A percentile compares a stretch with the other conserved stretches of the same genome.
phyloP scores from a whole-genome alignment of 2,113 vertebrate species.

The Trogon melanurus region DNA sequence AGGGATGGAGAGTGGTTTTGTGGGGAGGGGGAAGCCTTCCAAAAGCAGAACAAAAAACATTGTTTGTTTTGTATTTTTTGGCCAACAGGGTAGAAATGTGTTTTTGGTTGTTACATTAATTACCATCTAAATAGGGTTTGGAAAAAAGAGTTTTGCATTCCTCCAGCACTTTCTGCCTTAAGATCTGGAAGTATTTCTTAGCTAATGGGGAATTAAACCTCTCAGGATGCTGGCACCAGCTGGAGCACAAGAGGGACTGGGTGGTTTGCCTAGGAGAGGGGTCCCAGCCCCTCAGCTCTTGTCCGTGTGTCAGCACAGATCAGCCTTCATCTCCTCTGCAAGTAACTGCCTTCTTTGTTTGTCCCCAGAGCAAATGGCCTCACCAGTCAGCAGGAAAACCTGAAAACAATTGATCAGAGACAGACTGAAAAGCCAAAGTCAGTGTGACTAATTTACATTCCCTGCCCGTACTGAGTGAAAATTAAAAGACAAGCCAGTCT shows the following conservation, averaged over 20 bases:
- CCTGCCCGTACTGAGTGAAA: neutral
- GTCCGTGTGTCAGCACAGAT: constrained; percentile 12
- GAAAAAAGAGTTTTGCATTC: neutral
- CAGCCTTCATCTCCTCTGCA: constrained; percentile 39
- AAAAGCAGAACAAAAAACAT: neutral
- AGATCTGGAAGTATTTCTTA: neutral
- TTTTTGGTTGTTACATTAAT: neutral
- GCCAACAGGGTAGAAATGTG: neutral
- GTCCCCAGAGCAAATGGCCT: neutral
- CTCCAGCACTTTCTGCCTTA: neutral
- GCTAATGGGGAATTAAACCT: constrained; percentile 2
- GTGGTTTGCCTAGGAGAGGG: constrained; percentile 4
- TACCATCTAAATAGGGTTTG: neutral
- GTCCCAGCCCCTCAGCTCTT: neutral
- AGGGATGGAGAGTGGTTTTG: neutral
- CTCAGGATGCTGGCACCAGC: neutral
- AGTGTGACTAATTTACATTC: constrained; percentile 61
- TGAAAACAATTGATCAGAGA: constrained; percentile 48
- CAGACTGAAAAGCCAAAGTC: constrained; percentile 40
- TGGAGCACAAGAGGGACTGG: neutral
- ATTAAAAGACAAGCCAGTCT: constrained; percentile 30
- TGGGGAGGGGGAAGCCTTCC: neutral
- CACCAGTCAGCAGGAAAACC: constrained; percentile 40
- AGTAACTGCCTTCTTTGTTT: constrained; percentile 51
- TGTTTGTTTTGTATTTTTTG: neutral